These are phyloP conservation scores for Baryphthengus martii DNA, from an alignment of 2,113 vertebrate genomes.

Conservation along the genomic window DNA sequence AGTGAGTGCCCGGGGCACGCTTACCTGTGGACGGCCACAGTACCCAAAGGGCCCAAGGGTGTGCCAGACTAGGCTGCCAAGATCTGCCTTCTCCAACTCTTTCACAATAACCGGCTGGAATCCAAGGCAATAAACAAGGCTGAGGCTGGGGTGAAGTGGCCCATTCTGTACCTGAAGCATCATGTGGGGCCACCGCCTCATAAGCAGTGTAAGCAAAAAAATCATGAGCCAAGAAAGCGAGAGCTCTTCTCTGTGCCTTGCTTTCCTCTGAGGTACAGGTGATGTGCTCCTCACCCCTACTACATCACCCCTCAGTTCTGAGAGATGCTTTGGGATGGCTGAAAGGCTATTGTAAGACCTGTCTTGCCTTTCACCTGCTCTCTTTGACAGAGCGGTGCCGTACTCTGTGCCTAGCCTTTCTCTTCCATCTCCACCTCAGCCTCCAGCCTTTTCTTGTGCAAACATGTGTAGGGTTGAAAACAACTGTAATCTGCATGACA, in stretches of 20 bases:
- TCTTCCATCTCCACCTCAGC: background rate
- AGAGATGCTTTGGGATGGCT: background rate
- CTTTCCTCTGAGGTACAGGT: background rate
- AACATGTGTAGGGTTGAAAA: background rate
- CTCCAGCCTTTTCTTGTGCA: background rate
- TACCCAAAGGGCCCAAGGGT: background rate
- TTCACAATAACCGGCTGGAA: background rate
- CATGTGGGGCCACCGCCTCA: background rate
- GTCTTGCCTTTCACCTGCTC: background rate
- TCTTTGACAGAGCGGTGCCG: background rate
- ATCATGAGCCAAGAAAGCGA: background rate
- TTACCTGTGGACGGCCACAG: fast-evolving
- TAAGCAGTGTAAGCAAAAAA: background rate
- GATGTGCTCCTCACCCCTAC: background rate
- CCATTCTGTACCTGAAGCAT: background rate
- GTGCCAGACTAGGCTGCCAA: background rate
- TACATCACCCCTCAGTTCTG: background rate
- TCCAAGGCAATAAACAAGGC: background rate
- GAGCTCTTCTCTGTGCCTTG: background rate
- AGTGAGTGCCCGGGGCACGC: fast-evolving
- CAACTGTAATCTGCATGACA: background rate
- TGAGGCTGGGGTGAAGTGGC: background rate
- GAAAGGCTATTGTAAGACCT: background rate
- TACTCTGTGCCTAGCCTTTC: background rate
- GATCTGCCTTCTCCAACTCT: background rate